Percentiles rank a stretch among this genome's conserved stretches.
These are phyloP conservation scores for Cacoxenus indagator DNA, from an alignment of 2,888 invertebrate species.

Conservation along the genomic window DNA sequence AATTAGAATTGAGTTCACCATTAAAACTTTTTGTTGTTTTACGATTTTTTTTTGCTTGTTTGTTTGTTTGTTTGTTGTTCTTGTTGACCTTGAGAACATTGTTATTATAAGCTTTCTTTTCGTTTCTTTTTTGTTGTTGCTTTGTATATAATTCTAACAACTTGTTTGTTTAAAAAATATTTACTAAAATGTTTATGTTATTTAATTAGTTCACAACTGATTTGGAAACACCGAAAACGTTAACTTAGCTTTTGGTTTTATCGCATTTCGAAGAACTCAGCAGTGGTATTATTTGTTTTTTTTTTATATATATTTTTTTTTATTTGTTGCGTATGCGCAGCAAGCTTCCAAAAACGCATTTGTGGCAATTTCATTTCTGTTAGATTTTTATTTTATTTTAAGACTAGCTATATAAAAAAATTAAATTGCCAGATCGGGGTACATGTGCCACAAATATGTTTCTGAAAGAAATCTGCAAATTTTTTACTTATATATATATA, in stretches of 20 bases:
- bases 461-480: constrained; percentile 13
- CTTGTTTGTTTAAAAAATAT: constrained; percentile 57
- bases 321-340: constrained; percentile 28
- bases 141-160: constrained; percentile 32
- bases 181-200: too few species aligned
- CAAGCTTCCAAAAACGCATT: constrained; percentile 39
- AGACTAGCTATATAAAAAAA: constrained; percentile 50
- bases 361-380: constrained; percentile 18
- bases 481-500: constrained; percentile 28
- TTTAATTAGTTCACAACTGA: constrained; percentile 62
- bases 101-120: constrained; percentile 48
- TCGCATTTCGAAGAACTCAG: constrained; percentile 12
- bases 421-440: constrained; percentile 25
- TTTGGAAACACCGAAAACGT: constrained; percentile 62
- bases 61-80: constrained; percentile 42
- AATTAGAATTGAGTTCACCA: neutral
- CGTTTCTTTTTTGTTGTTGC: constrained; percentile 27
- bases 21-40: constrained; percentile 38
- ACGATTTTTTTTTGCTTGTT: constrained; percentile 31
- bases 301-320: neutral
- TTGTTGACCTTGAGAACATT: constrained; percentile 52
- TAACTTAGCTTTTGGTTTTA: constrained; percentile 52
- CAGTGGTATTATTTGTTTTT: constrained; percentile 9
- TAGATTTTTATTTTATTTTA: constrained; percentile 29
- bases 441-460: constrained; percentile 2